Base-by-base conservation (phyloP, 2,888 invertebrate species). In the Epirrhoe tristata region DNA sequence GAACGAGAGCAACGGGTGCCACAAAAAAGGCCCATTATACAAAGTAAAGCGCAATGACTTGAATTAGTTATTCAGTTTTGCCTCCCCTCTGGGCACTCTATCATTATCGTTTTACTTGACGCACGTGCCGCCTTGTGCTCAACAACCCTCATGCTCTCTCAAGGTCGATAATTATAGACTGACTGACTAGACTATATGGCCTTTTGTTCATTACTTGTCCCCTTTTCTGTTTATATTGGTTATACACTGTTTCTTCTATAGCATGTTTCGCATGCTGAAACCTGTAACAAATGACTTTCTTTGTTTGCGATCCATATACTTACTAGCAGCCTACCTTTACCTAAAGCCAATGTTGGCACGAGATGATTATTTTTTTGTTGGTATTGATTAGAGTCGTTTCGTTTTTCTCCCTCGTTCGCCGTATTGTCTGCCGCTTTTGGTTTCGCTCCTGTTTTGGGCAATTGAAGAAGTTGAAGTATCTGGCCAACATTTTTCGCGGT, bases 31-130 rank as follows among this genome's bases (percentile, higher is more conserved):
- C 58, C 87, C 81, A 83, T 86, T 87, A 86, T 80, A 77, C 70
- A 77, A 77, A 86, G 81, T 85, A 87, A 89, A 87, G 87, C 86
- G 89, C 89, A 89, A 86, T 89, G 88, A 86, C 87, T 90, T 89
- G 89, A 92, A 93, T 93, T 93, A 92, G 93, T 92, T 87, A 93
- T 93, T 90, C 90, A 89, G 90, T 91, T 90, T 89, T 86, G 80
- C 84, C 84, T 86, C 92, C 91, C 91, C 91, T 88, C 79, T 77
- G 85, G 89, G 89, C 84, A 91, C 90, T 93, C 89, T 90, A 90
- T 91, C 90, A 92, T 93, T 93, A 92, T 86, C 91, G 84, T 90
- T 90, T 89, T 87, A 86, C 83, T 84, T 75, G 77, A 77, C 79
- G 88, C 93, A 92, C 93, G 93, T 93, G 93, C 86, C 89, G 84